Percentiles rank a stretch among this genome's conserved stretches.
Evolutionary conservation across 2,888 invertebrate species (phyloP).

Genomic region (Dicyrtomina minuta): DNA sequence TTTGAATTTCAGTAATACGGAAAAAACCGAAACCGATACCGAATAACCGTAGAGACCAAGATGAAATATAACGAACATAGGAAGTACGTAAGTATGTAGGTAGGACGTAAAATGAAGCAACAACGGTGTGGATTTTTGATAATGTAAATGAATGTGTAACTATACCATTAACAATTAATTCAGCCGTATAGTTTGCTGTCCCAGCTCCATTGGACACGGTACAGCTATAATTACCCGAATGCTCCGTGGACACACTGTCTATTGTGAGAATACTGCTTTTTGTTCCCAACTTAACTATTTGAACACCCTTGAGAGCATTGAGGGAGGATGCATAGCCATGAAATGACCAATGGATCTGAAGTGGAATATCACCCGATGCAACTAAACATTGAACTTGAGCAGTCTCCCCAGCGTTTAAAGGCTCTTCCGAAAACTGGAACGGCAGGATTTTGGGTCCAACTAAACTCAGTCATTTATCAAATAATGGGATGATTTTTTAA

Average conservation of each 20-base stretch:
- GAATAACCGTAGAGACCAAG: no score
- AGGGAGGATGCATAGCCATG: constrained; percentile 56
- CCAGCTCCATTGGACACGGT: constrained; percentile 72
- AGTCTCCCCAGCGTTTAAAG: constrained; percentile 56
- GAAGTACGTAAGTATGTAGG: not conserved
- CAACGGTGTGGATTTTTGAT: no score
- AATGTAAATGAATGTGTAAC: not conserved
- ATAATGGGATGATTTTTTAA: not conserved
- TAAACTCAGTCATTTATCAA: constrained; percentile 24
- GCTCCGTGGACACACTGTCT: constrained; percentile 58
- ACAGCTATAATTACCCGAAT: constrained; percentile 75
- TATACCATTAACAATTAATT: constrained; percentile 63
- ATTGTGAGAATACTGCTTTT: constrained; percentile 66
- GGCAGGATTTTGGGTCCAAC: constrained; percentile 55
- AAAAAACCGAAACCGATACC: no score
- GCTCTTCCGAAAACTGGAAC: constrained; percentile 53
- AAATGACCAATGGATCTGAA: constrained; percentile 57
- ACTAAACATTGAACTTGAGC: constrained; percentile 55
- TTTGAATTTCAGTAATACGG: not conserved
- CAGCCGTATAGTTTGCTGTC: constrained; percentile 65
- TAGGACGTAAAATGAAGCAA: no score
- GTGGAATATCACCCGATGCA: constrained; percentile 55
- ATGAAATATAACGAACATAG: no score
- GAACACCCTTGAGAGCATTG: constrained; percentile 43
- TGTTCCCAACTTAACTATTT: constrained; percentile 61